Conservation (phyloP, 2,797 vertebrate species). For the Lophius americanus region DNA sequence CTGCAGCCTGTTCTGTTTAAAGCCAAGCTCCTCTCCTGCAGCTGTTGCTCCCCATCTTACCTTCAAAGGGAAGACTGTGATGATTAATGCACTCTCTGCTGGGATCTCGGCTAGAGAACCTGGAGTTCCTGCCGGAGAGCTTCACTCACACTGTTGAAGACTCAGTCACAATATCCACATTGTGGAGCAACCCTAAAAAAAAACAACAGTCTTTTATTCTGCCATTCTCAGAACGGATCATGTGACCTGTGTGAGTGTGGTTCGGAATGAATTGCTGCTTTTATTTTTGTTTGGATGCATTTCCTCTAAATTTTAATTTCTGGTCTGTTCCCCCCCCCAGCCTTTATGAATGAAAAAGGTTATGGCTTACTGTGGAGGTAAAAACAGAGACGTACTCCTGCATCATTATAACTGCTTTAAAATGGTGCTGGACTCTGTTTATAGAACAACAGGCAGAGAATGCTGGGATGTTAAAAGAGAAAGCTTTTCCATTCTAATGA, state of each 20-base stretch:
- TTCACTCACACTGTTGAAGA: slow-evolving; percentile 48
- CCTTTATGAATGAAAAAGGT: slow-evolving; percentile 36
- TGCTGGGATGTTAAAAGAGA: slow-evolving; percentile 27
- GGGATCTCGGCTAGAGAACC: slow-evolving; percentile 57
- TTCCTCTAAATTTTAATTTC: slow-evolving; percentile 23
- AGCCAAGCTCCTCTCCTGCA: slow-evolving; percentile 66
- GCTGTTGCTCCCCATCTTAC: slow-evolving; percentile 74
- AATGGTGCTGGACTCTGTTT: slow-evolving; percentile 25
- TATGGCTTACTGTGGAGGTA: slow-evolving; percentile 23
- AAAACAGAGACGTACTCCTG: slow-evolving; percentile 19
- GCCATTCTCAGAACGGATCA: slow-evolving; percentile 52
- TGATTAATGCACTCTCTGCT: slow-evolving; percentile 77
- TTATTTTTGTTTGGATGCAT: slow-evolving; percentile 17
- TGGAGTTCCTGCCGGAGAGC: slow-evolving; percentile 59
- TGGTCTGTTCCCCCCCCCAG: slow-evolving; percentile 11
- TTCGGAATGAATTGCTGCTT: slow-evolving; percentile 30
- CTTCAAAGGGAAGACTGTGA: slow-evolving; percentile 60
- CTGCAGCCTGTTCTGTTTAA: slow-evolving; percentile 78
- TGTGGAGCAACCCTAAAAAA: slow-evolving; percentile 37
- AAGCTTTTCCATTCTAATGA: slow-evolving; percentile 33
- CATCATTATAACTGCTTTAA: slow-evolving; percentile 37
- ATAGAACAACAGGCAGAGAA: slow-evolving; percentile 29
- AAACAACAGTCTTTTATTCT: slow-evolving; percentile 30
- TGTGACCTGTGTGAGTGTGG: slow-evolving; percentile 35
- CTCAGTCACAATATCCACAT: slow-evolving; percentile 42